Base-by-base conservation (phyloP, 1,140 invertebrate species). In the Metopolophium dirhodum region DNA sequence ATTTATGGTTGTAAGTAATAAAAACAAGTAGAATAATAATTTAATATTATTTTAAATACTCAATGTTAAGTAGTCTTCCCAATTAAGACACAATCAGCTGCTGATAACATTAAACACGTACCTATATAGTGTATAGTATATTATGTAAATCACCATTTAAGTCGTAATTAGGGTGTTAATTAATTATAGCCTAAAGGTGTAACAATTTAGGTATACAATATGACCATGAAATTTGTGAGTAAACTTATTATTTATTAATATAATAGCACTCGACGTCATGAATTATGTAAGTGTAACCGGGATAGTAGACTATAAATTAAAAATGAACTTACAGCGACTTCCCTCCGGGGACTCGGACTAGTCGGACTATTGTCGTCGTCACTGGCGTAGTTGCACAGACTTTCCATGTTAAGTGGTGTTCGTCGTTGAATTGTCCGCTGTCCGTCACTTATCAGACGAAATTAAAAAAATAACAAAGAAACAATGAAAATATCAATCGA, bases 301-400 rank as follows among this genome's bases (percentile, higher is more conserved):
- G n/a, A 20, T 37, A 14, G 20, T 37, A 54, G 35, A 54, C 49
- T 37, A 57, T 87, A 26, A 89, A 57, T 8, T 8, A 20, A 23
- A 89, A 89, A 37, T 47, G 0, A 30, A 86, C 91, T 93, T 85
- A 93, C 91, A 8, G 26, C 0, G n/a, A 85, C 30, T 51, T 93
- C 47, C 30, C 82, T 41, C 57, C 45, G 54, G 0, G 91, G 91
- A 30, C 91, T 93, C 0, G 91, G 14, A 85, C 35, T 93, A 30
- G 82, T 93, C 11, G 91, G 14, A 41, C 82, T 93, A 11, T 37
- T 41, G 82, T 93, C 91, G 6, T 92, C 91, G 49, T 93, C 91
- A 86, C 91, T 93, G 23, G 37, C 91, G 35, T 93, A 93, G 54
- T 86, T 93, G 35, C 91, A 93, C 2, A 93, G 11, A 93, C 91